Evolutionary conservation across 2,113 vertebrate genomes (phyloP).

Genomic region (Sorex araneus): DNA sequence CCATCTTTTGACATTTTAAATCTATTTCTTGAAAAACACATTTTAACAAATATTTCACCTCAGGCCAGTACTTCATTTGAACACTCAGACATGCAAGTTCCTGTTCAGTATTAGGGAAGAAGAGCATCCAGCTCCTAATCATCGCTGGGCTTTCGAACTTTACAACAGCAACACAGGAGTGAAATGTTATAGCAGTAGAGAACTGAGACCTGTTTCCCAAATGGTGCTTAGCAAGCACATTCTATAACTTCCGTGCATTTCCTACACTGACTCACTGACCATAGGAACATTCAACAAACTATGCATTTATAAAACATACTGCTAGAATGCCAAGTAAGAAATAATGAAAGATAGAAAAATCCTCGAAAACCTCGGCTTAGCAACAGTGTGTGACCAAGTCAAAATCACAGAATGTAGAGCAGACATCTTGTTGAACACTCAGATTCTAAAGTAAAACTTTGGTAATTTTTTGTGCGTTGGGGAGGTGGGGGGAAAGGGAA

Average conservation of each 20-base stretch:
- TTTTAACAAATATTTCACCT: conserved; percentile 45
- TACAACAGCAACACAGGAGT: neutral
- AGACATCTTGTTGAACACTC: neutral
- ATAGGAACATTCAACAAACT: conserved; percentile 36
- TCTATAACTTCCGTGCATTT: conserved; percentile 4
- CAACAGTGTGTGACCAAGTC: neutral
- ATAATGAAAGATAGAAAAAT: neutral
- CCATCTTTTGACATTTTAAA: neutral
- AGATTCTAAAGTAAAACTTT: neutral
- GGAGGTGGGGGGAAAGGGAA: neutral
- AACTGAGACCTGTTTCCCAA: conserved; percentile 64
- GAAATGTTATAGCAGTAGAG: neutral
- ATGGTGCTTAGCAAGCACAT: neutral
- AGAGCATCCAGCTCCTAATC: neutral
- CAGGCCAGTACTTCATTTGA: conserved; percentile 26
- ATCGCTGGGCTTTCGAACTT: conserved; percentile 56
- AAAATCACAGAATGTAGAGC: neutral
- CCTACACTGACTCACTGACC: neutral
- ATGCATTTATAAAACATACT: conserved; percentile 53
- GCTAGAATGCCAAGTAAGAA: neutral
- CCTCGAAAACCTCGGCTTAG: neutral
- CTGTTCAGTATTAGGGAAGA: neutral
- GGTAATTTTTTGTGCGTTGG: neutral
- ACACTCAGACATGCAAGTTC: neutral
- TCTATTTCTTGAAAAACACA: neutral